Base-by-base conservation (phyloP, 1,140 invertebrate genomes). In the Pogonognathellus flavescens region DNA sequence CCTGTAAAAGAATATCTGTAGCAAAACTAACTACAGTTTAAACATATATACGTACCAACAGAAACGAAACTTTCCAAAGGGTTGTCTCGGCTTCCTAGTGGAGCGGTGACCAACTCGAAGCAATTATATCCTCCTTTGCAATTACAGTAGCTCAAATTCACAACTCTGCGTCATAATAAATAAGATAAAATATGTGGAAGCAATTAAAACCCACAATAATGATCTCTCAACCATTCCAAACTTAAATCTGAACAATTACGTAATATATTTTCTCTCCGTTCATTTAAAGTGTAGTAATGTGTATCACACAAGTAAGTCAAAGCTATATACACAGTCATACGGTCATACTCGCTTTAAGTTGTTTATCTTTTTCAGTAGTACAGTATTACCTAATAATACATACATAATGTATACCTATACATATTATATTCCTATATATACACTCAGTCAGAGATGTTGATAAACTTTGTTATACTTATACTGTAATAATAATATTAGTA, bases 51-150 rank as follows among this genome's bases (percentile, higher is more conserved):
- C 62, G 22, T 25, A 66, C 62, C 62, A 66, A 66, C 62, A 25
- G 62, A 66, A 66, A 66, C 62, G 25, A 66, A 66, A 66, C 62
- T 66, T 66, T 66, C 62, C 62, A 66, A 66, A 25, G 62, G 62
- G 62, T 66, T 66, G 20, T 66, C 20, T 25, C 62, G 22, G 62
- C 62, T 66, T 66, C 62, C 62, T 66, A 66, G 25, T 66, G 62
- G 62, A 66, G 62, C 62, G 22, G 62, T 25, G 22, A 66, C 62
- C 7, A 66, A 13, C 25, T 66, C 62, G 25, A 66, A 66, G 11
- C 62, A 66, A 66, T 25, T 66, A 25, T 66, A 66, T 66, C 62
- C 62, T 66, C 20, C 62, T 66, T 66, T 66, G 11, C 62, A 66
- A 11, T 66, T 5, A 13, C 62, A 66, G 25, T 66, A 25, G 14